A percentile compares a stretch with the other conserved stretches of the same genome.
These are phyloP conservation scores for Plutella xylostella DNA, from an alignment of 2,888 invertebrate genomes.

Conservation along the genomic window DNA sequence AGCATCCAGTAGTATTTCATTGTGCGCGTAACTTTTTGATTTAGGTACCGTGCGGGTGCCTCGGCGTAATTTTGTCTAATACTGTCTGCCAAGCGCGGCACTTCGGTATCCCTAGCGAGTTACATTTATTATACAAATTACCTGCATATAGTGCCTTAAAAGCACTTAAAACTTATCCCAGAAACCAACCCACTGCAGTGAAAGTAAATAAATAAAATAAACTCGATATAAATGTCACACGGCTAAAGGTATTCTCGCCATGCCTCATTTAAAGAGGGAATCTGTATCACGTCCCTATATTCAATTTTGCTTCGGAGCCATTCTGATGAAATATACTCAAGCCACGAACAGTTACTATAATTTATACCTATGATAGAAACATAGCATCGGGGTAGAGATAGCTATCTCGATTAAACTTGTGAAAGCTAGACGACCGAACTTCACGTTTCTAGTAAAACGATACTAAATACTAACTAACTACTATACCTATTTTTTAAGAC, in stretches of 20 bases:
- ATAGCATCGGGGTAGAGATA: constrained; percentile 12
- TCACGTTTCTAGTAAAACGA: too few relatives aligned
- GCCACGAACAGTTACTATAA: constrained; percentile 27
- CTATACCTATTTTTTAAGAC: too few relatives aligned
- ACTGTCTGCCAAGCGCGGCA: too few relatives aligned
- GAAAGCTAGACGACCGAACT: neutral
- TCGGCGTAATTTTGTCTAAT: too few relatives aligned
- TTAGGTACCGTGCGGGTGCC: neutral
- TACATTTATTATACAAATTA: too few relatives aligned
- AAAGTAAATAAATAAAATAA: too few relatives aligned
- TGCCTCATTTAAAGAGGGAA: neutral
- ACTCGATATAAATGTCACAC: too few relatives aligned
- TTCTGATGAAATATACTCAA: constrained; percentile 41
- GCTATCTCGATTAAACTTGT: neutral
- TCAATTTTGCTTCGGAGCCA: constrained; percentile 43
- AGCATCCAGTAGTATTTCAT: neutral
- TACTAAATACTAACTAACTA: too few relatives aligned
- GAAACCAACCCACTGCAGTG: too few relatives aligned
- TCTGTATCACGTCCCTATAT: constrained; percentile 23
- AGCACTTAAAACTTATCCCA: too few relatives aligned
- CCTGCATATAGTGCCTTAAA: too few relatives aligned
- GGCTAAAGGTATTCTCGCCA: neutral
- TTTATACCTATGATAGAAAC: constrained; percentile 34
- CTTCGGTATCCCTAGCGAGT: too few relatives aligned
- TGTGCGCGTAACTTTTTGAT: neutral